Conservation (phyloP, 1,140 invertebrate genomes). For the Tetragnatha versicolor region DNA sequence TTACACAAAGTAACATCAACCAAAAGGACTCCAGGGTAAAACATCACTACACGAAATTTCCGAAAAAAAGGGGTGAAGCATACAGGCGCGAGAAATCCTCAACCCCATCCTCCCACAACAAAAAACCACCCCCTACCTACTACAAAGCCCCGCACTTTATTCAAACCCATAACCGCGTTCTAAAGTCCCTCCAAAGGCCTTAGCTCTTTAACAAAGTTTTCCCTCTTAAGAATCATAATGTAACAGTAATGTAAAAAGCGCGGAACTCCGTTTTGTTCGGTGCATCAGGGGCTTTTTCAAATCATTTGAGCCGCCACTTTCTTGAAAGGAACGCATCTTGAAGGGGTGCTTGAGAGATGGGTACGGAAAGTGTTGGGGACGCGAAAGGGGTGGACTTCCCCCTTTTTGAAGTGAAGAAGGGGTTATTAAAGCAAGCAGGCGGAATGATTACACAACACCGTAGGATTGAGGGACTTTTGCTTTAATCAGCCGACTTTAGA, state of each 20-base stretch:
- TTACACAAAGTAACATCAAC: no score
- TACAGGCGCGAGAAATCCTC: no score
- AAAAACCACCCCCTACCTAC: no score
- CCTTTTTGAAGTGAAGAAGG: no score
- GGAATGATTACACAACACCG: conserved; percentile 29
- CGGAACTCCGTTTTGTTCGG: background rate
- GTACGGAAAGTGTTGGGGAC: background rate
- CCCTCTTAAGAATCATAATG: no score
- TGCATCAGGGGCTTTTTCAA: background rate
- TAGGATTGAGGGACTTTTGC: background rate
- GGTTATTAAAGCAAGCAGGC: conserved; percentile 34
- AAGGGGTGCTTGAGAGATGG: background rate
- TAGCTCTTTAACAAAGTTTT: conserved; percentile 27
- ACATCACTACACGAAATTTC: no score
- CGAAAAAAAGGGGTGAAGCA: no score
- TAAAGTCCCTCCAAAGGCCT: background rate
- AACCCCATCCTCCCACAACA: no score
- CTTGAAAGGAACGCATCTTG: background rate
- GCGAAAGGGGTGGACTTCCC: conserved; percentile 3
- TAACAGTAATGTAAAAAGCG: no score
- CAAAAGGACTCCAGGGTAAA: no score
- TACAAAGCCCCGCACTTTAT: no score
- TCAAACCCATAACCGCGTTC: background rate
- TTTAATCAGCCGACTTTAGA: no score
- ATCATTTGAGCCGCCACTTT: background rate